Base-by-base conservation (phyloP, 2,888 invertebrate genomes). In the Polydrusus pterygomalis region DNA sequence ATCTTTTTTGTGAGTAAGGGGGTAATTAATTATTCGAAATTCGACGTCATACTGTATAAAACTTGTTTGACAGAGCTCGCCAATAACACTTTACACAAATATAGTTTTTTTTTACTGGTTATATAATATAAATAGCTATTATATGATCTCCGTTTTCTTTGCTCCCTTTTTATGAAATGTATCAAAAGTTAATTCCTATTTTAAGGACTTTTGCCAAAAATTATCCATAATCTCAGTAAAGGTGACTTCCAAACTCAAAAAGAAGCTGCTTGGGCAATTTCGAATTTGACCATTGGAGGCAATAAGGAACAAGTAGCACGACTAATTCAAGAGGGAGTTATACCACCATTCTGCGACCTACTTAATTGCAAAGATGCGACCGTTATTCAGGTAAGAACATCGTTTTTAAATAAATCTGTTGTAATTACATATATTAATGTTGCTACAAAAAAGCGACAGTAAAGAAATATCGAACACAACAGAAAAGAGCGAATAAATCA, bases 201-300 rank as follows among this genome's bases (percentile, higher is more conserved):
- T 95, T 96, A 54, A 47, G 95, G 95, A 11, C 91, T 99, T 25
- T 91, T 99, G 85, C 98, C 98, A 56, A 93, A 96, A 88, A 96
- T 99, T 77, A 97, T 99, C 83, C 93, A 94, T 83, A 97, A 99
- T 90, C 91, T 99, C 79, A 92, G 92, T 82, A 93, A 93, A 86
- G 93, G 93, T 63, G 99, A 99, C 89, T 99, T 99, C 90, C 97
- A 98, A 89, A 99, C 98, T n/a, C 98, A 99, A 89, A 99, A 99
- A 87, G 99, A 99, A 89, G 99, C 99, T 0, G 99, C 99, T 0
- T 99, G 99, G 99, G 99, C 99, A 9, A 97, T 99, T 77, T 97
- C 97, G 87, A 99, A 99, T 90, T 91, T 99, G 81, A 99, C 99
- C 82, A 98, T 99, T 85, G 97, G 97, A 82, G 99, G 99, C 45